A percentile compares a stretch with the other conserved stretches of the same genome.
These are phyloP conservation scores for Magallana nippona DNA, from an alignment of 2,888 invertebrate genomes.

Conservation along the genomic window DNA sequence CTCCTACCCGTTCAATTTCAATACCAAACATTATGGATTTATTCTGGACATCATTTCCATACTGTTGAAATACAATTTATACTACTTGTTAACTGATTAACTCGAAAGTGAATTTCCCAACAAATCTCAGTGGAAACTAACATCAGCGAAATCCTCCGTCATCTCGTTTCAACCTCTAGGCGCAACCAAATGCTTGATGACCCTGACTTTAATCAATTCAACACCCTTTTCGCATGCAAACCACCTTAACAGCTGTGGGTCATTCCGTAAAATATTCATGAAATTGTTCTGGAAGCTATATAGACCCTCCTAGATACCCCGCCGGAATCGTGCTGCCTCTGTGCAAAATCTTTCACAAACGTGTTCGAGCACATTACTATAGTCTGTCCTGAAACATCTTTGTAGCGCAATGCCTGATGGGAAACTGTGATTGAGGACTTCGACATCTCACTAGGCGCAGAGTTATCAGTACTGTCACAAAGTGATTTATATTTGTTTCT, in stretches of 20 bases:
- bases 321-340: neutral
- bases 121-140: neutral
- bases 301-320: neutral
- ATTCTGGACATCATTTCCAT: neutral
- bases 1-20: neutral
- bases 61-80: neutral
- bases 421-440: neutral
- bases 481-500: neutral
- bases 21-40: neutral
- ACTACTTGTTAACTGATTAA: neutral
- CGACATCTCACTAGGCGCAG: conserved; percentile 10
- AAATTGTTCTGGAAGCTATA: no score
- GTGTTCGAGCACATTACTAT: neutral
- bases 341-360: no score
- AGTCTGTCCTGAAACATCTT: neutral
- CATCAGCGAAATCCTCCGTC: neutral
- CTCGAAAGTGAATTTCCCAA: neutral
- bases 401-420: neutral
- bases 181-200: neutral
- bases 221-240: neutral
- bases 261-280: neutral
- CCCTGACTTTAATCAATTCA: neutral
- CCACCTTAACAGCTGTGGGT: neutral
- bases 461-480: neutral
- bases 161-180: neutral